A percentile compares a stretch with the other conserved stretches of the same genome.
phyloP scores from a whole-genome alignment of 2,113 vertebrate genomes.

The Oryctolagus cuniculus region mOryCun1.1 NC_091443.1:54832001-54832500 shows the following conservation, averaged over 20 bases:
- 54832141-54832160: conserved; percentile 27
- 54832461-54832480: not conserved
- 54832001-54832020: conserved; percentile 68
- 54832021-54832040: conserved; percentile 74
- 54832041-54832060: conserved; percentile 75
- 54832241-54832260: conserved; percentile 54
- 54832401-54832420: conserved; percentile 72
- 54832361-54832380: conserved; percentile 69
- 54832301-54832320: conserved; percentile 65
- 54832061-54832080: conserved; percentile 71
- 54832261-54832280: conserved; percentile 67
- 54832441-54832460: not conserved
- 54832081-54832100: conserved; percentile 70
- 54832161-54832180: conserved; percentile 67
- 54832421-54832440: conserved; percentile 54
- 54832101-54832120: conserved; percentile 61
- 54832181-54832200: conserved; percentile 41
- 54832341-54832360: conserved; percentile 72
- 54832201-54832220: not conserved
- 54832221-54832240: conserved; percentile 29
- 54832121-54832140: conserved; percentile 70
- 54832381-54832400: conserved; percentile 73
- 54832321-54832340: conserved; percentile 49
- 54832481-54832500: not conserved
- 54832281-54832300: conserved; percentile 70